A percentile compares a stretch with the other conserved stretches of the same genome.
These are phyloP conservation scores for Callyntrura sp. DNA, from an alignment of 2,888 invertebrate species.

Conservation along the genomic window DNA sequence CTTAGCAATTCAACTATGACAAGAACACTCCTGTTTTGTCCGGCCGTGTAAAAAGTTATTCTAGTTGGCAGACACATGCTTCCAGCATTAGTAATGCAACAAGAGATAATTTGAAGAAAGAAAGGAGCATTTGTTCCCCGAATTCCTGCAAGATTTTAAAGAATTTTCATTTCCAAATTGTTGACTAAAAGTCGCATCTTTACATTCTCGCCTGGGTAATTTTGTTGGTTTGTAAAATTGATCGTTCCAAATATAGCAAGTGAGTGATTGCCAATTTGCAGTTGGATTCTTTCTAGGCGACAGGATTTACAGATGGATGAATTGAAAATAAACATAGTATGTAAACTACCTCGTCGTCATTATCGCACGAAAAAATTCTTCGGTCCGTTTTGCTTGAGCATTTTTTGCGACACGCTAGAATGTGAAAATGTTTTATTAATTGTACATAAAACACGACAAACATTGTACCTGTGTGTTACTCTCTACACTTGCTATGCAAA, in stretches of 20 bases:
- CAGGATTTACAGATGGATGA: slow-evolving; percentile 63
- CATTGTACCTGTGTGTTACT: not conserved
- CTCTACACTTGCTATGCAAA: not conserved
- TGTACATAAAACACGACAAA: not conserved
- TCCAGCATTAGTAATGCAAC: not conserved
- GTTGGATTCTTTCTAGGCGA: slow-evolving; percentile 70
- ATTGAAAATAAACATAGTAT: slow-evolving; percentile 12
- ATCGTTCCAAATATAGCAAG: slow-evolving; percentile 74
- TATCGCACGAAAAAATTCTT: not conserved
- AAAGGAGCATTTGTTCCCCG: not conserved
- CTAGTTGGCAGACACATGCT: slow-evolving; percentile 13
- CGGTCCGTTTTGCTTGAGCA: not conserved
- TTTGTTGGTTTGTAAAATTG: slow-evolving; percentile 64
- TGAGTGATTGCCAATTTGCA: slow-evolving; percentile 78
- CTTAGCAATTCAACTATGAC: slow-evolving; percentile 70
- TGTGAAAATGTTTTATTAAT: slow-evolving; percentile 35
- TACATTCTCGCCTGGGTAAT: not conserved
- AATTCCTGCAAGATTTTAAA: slow-evolving; percentile 10
- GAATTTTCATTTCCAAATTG: slow-evolving; percentile 51
- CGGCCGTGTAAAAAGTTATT: slow-evolving; percentile 55
- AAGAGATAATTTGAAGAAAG: not conserved
- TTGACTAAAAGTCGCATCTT: slow-evolving; percentile 26
- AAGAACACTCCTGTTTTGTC: slow-evolving; percentile 74
- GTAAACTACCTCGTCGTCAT: not conserved
- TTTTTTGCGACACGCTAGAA: slow-evolving; percentile 20